A percentile compares a stretch with the other conserved stretches of the same genome.
Conservation (phyloP, 2,888 invertebrate species). For the Electrophaes corylata region DNA sequence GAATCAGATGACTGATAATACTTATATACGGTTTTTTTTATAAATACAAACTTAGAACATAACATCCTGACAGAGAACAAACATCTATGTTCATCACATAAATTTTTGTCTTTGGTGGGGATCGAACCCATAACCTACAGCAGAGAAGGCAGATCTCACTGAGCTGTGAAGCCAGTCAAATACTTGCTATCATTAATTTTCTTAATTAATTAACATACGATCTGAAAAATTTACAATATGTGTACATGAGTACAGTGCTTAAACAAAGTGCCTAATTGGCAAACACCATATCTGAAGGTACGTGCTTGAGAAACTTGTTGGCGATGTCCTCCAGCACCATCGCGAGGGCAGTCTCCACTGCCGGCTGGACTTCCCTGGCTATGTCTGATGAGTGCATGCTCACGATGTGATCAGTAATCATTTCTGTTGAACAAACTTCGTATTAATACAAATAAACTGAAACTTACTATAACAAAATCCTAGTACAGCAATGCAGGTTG, state of each 20-base stretch:
- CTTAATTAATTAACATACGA: neutral
- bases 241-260: neutral
- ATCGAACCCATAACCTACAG: too few relatives aligned
- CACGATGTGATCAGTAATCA: constrained; percentile 84
- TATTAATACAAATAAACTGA: neutral
- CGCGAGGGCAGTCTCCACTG: constrained; percentile 83
- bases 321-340: constrained; percentile 85
- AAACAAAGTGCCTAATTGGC: constrained; percentile 53
- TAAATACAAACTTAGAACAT: too few relatives aligned
- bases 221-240: neutral
- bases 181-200: too few relatives aligned
- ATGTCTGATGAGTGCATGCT: constrained; percentile 84
- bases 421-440: constrained; percentile 67
- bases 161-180: too few relatives aligned
- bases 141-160: too few relatives aligned
- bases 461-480: too few relatives aligned
- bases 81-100: too few relatives aligned
- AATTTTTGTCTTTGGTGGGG: too few relatives aligned
- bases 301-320: constrained; percentile 77
- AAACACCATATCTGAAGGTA: constrained; percentile 77
- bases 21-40: too few relatives aligned
- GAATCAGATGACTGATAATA: too few relatives aligned
- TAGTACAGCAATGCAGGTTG: too few relatives aligned
- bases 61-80: too few relatives aligned
- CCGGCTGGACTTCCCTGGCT: constrained; percentile 83